phyloP scores from a whole-genome alignment of 1,140 invertebrate species.

The Calephelis virginiensis region DNA sequence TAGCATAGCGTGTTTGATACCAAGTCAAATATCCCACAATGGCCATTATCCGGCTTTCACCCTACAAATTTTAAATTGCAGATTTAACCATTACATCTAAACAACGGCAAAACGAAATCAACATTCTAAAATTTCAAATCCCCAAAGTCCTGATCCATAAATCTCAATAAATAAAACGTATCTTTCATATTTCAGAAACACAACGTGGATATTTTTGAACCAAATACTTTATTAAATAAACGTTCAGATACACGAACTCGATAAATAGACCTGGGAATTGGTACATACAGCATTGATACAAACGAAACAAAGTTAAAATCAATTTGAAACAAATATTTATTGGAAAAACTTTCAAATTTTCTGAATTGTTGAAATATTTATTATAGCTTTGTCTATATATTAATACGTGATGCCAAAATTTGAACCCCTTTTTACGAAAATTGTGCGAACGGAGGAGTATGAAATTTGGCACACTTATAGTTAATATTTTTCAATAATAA shows the following conservation, averaged over 20 bases:
- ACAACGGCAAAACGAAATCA: constrained; percentile 1
- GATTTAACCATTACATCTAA: neutral
- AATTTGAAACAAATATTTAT: constrained; percentile 5
- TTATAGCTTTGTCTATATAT: no score
- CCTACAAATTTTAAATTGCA: no score
- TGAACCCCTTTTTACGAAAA: no score
- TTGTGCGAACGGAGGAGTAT: no score
- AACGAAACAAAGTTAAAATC: neutral
- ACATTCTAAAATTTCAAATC: neutral
- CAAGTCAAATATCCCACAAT: no score
- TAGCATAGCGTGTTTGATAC: no score
- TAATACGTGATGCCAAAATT: no score
- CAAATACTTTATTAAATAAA: constrained; percentile 15
- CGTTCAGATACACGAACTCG: constrained; percentile 1
- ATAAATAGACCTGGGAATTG: constrained; percentile 16
- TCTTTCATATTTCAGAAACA: constrained; percentile 6
- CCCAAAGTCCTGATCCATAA: constrained; percentile 1
- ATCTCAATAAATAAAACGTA: constrained; percentile 11
- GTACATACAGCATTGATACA: neutral
- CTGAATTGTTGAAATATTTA: neutral
- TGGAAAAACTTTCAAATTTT: neutral
- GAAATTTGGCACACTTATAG: no score
- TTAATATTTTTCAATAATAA: no score
- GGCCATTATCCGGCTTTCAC: no score
- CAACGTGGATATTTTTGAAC: neutral